Evolutionary conservation across 1,140 invertebrate species (phyloP).

Genomic region (Drosophila bipectinata): DNA sequence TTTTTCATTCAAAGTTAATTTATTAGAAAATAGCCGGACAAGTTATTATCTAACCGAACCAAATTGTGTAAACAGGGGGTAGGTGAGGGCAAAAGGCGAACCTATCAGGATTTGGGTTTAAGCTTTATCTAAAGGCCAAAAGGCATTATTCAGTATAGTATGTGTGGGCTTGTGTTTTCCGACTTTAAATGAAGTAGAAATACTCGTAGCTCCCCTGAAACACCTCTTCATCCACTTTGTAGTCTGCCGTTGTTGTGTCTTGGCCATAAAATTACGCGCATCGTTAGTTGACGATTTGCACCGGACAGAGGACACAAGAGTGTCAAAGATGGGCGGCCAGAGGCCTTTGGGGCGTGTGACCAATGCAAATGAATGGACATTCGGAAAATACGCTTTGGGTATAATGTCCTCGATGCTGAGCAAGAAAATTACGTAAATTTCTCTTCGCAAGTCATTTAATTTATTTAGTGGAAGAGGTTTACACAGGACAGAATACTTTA

Average conservation of each 20-base stretch:
- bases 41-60: slow-evolving; percentile 74
- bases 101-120: slow-evolving; percentile 58
- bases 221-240: slow-evolving; percentile 1
- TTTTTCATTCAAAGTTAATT: slow-evolving; percentile 80
- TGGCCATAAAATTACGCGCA: slow-evolving; percentile 79
- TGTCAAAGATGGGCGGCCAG: slow-evolving; percentile 45
- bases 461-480: slow-evolving; percentile 41
- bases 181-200: slow-evolving; percentile 79
- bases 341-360: slow-evolving; percentile 30
- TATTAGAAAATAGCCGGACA: slow-evolving; percentile 77
- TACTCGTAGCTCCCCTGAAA: slow-evolving; percentile 7
- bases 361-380: slow-evolving; percentile 69
- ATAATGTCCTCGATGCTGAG: slow-evolving; percentile 51
- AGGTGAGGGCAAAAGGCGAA: slow-evolving; percentile 8
- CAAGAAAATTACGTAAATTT: slow-evolving; percentile 71
- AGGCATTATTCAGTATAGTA: slow-evolving; percentile 48
- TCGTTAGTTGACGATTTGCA: slow-evolving; percentile 78
- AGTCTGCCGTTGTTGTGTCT: slow-evolving; percentile 30
- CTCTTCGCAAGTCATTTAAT: slow-evolving; percentile 63
- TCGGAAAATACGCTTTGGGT: slow-evolving; percentile 54
- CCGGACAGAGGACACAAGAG: slow-evolving; percentile 46
- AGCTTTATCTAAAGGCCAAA: slow-evolving; percentile 54
- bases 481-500: neutral
- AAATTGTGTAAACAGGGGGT: slow-evolving; percentile 44
- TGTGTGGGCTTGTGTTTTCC: slow-evolving; percentile 35